Evolutionary conservation across 2,113 vertebrate genomes (phyloP).

Genomic region (Fregetta grallaria): DNA sequence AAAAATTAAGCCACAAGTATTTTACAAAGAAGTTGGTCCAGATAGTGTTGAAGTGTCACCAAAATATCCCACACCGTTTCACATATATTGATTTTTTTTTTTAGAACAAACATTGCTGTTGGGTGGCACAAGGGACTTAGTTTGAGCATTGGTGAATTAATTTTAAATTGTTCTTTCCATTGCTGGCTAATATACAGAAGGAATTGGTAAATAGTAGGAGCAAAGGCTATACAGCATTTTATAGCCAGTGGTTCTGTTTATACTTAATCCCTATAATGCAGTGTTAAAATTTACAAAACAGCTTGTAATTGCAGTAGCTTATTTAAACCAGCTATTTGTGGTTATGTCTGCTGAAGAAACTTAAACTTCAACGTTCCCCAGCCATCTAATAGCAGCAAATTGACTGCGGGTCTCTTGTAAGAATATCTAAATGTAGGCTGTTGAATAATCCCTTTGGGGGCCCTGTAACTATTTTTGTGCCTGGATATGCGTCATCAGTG

Average conservation of each 20-base stretch:
- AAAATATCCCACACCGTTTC: neutral
- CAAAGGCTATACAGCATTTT: conserved; percentile 22
- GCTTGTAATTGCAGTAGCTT: conserved; percentile 64
- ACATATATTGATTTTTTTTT: neutral
- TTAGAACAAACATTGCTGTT: neutral
- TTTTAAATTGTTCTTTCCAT: conserved; percentile 10
- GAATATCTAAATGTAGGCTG: conserved; percentile 90
- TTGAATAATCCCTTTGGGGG: conserved; percentile 90
- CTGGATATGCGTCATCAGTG: conserved; percentile 99
- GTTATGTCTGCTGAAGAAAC: conserved; percentile 75
- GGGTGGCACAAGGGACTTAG: neutral
- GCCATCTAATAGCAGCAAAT: conserved; percentile 65
- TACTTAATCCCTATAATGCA: conserved; percentile 39
- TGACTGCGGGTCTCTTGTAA: conserved; percentile 83
- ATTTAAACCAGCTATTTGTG: conserved; percentile 76
- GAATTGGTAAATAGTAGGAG: neutral
- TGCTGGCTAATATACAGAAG: neutral
- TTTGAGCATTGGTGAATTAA: neutral
- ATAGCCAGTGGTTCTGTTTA: conserved; percentile 38
- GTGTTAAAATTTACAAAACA: conserved; percentile 67
- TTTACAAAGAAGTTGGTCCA: neutral
- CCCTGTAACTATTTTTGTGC: conserved; percentile 98
- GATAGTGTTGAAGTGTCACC: neutral
- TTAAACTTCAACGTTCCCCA: conserved; percentile 73
- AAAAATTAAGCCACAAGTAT: neutral